Evolutionary conservation across 1,140 invertebrate species (phyloP).

Genomic region (Eriocheir sinensis): DNA sequence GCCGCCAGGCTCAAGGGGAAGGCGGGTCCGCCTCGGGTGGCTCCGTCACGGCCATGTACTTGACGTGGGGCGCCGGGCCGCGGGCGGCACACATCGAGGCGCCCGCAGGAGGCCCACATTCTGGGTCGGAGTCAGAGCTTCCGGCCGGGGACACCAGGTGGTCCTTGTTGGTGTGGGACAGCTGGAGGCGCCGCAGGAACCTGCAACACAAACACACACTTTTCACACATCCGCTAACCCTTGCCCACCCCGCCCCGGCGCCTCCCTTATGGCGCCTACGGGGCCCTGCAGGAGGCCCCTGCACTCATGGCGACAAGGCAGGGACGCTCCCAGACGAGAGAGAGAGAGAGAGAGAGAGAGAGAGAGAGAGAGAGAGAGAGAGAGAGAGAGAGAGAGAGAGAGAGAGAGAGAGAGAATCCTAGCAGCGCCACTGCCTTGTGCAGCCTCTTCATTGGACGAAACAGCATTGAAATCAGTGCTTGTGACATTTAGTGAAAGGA

Average conservation of each 20-base stretch:
- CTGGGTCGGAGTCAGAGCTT: conserved; percentile 70
- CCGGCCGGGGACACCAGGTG: conserved; percentile 70
- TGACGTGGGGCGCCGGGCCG: conserved; percentile 54
- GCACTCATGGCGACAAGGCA: background rate
- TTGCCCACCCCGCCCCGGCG: background rate
- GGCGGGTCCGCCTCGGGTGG: conserved; percentile 24
- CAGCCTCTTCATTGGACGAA: no score
- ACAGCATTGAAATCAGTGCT: no score
- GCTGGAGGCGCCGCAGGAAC: conserved; percentile 73
- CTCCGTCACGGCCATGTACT: conserved; percentile 64
- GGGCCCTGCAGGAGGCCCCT: background rate
- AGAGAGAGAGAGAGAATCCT: no score
- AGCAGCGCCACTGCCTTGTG: no score
- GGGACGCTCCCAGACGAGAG: background rate
- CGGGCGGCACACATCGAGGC: conserved; percentile 31
- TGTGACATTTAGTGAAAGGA: background rate
- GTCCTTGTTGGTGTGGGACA: conserved; percentile 61
- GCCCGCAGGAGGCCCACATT: conserved; percentile 64
- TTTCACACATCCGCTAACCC: background rate
- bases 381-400: no score
- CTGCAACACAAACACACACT: conserved; percentile 49
- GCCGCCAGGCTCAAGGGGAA: conserved; percentile 36
- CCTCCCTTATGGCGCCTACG: background rate
- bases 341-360: no score
- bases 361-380: no score